Evolutionary conservation across 2,888 invertebrate species (phyloP).

Genomic region (Vandiemenella viatica): DNA sequence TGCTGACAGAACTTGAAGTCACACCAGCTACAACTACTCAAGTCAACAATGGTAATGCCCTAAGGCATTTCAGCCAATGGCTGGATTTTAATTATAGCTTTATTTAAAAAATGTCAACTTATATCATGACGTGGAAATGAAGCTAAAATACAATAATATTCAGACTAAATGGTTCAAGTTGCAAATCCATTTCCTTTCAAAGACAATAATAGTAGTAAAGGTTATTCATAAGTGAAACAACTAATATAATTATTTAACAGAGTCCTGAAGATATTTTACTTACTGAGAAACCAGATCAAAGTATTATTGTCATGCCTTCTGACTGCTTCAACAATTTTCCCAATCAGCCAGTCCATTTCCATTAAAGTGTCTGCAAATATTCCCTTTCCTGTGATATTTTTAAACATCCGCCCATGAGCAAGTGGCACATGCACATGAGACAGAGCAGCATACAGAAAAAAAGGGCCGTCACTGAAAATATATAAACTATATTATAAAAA

Average conservation of each 20-base stretch:
- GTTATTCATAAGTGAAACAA: neutral
- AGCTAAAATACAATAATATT: neutral
- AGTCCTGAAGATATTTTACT: constrained; percentile 4
- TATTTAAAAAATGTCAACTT: no score
- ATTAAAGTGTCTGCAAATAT: constrained; percentile 15
- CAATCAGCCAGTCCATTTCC: constrained; percentile 19
- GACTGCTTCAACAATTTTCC: constrained; percentile 9
- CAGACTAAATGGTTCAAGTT: neutral
- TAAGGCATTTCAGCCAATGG: no score
- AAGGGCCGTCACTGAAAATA: constrained; percentile 11
- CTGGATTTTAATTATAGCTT: no score
- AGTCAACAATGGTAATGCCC: no score
- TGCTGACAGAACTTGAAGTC: no score
- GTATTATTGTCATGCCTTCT: constrained; percentile 11
- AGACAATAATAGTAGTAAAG: no score
- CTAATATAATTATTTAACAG: neutral
- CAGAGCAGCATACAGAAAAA: constrained; percentile 20
- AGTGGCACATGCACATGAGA: constrained; percentile 18
- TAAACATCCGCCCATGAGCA: constrained; percentile 9
- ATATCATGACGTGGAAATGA: no score
- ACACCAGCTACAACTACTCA: no score
- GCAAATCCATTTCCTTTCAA: no score
- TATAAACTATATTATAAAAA: no score
- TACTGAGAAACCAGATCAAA: constrained; percentile 19
- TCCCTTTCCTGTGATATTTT: constrained; percentile 10